Evolutionary conservation across 2,797 vertebrate genomes (phyloP), one percentile per base, ranked within the genome.

Genomic region (Limosa lapponica): DNA sequence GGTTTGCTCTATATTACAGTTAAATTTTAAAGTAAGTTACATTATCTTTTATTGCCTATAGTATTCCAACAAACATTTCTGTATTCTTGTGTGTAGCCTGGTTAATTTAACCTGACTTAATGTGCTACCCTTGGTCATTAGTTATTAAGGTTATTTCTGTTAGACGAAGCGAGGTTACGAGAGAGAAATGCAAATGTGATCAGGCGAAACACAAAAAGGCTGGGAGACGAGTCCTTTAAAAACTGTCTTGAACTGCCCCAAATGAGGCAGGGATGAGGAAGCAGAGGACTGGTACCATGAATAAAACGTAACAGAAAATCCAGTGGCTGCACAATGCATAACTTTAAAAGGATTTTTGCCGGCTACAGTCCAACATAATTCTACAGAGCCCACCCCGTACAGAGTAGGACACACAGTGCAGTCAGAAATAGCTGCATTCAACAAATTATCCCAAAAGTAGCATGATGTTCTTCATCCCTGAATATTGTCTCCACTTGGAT

Each of bases 371-470:
- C 64, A 48, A 27, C 0, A 0, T 6, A 49, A 27, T 61, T 27
- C 39, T 67, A 51, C 7, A 30, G 36, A 62, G 27, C 6, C 22
- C 2, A 6, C 10, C 5, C 34, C 7, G 8, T 2, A 7, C 6
- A 30, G 20, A 48, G 27, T 2, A 46, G 36, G 46, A 23, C 7
- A 20, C 0, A 7, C 24, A 49, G 8, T 0, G 1, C 8, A 6
- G 30, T 30, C 37, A 80, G 9, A 51, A 75, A 41, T 1, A 57
- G 32, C 11, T 15, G 7, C 65, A 73, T 49, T 25, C 16, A 46
- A 34, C 20, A 46, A 55, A 44, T 48, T 19, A 37, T 36, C 52
- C 28, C 10, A 19, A 39, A 66, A 72, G 46, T 14, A 79, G 32
- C 44, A 24, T 6, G 22, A 23, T 2, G 3, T 25, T 72, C 6